Conservation (phyloP, 2,888 invertebrate genomes). For the Nomada fabriciana region DNA sequence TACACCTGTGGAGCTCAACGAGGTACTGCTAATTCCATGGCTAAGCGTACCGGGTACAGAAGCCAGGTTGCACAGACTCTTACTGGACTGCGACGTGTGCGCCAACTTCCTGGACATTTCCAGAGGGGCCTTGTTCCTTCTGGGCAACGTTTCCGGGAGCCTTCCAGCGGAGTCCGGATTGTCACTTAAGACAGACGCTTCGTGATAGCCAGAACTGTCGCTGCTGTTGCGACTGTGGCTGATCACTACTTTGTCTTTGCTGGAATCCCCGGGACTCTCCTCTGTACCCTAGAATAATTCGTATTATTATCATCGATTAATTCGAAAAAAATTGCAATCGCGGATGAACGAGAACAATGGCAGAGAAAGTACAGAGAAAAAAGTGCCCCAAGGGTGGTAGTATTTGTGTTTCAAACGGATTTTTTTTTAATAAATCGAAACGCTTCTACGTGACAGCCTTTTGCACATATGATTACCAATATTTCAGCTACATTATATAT, state of each 20-base stretch:
- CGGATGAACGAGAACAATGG: no score
- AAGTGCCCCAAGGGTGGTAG: no score
- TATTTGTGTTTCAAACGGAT: no score
- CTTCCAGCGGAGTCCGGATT: constrained; percentile 84
- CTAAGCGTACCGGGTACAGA: constrained; percentile 68
- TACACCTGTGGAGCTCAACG: constrained; percentile 82
- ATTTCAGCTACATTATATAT: no score
- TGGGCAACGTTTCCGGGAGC: constrained; percentile 83
- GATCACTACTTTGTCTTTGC: constrained; percentile 85
- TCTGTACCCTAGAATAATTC: constrained; percentile 34
- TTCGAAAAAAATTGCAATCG: no score
- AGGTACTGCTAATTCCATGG: constrained; percentile 79
- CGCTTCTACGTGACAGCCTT: no score
- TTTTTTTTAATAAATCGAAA: no score
- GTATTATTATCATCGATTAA: background rate
- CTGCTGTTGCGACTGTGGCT: constrained; percentile 90
- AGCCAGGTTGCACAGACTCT: constrained; percentile 81
- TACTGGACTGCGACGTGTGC: constrained; percentile 81
- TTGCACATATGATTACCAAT: no score
- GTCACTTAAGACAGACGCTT: constrained; percentile 88
- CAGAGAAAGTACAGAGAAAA: no score
- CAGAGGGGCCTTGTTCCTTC: constrained; percentile 80
- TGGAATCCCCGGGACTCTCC: constrained; percentile 52
- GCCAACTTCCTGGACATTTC: constrained; percentile 79
- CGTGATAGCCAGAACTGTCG: constrained; percentile 90